Conservation (phyloP, 1,140 invertebrate species). For the Zaprionus capensis region DNA sequence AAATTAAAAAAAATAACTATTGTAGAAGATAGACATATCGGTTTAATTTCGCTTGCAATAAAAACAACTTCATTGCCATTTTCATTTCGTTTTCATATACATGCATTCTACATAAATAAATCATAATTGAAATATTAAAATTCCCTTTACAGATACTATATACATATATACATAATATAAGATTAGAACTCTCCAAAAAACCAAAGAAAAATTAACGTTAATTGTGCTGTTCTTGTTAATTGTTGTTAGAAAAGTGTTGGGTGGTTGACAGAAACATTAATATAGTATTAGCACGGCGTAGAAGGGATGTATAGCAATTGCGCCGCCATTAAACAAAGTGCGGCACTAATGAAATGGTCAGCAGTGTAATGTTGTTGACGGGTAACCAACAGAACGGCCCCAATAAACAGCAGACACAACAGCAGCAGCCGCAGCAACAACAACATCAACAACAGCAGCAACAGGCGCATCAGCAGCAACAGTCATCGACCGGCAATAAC, state of each 20-base stretch:
- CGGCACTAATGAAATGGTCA: conserved; percentile 83
- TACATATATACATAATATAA: conserved; percentile 49
- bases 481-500: conserved; percentile 50
- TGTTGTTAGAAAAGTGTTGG: conserved; percentile 20
- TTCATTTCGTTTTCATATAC: conserved; percentile 41
- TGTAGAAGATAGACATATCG: neutral
- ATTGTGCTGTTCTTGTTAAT: conserved; percentile 33
- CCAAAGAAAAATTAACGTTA: conserved; percentile 37
- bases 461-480: conserved; percentile 45
- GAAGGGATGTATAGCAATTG: conserved; percentile 38
- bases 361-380: conserved; percentile 84
- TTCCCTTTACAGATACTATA: conserved; percentile 74
- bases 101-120: conserved; percentile 35
- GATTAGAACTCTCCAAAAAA: conserved; percentile 33
- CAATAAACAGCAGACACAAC: conserved; percentile 64
- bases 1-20: neutral
- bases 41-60: conserved; percentile 28
- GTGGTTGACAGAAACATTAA: neutral
- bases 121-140: conserved; percentile 66
- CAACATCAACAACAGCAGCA: conserved; percentile 33
- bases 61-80: conserved; percentile 15
- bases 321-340: conserved; percentile 61
- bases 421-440: conserved; percentile 52
- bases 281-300: neutral
- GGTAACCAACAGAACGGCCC: conserved; percentile 69